Evolutionary conservation across 2,888 invertebrate species (phyloP).

Genomic region (Brachyopa scutellaris): DNA sequence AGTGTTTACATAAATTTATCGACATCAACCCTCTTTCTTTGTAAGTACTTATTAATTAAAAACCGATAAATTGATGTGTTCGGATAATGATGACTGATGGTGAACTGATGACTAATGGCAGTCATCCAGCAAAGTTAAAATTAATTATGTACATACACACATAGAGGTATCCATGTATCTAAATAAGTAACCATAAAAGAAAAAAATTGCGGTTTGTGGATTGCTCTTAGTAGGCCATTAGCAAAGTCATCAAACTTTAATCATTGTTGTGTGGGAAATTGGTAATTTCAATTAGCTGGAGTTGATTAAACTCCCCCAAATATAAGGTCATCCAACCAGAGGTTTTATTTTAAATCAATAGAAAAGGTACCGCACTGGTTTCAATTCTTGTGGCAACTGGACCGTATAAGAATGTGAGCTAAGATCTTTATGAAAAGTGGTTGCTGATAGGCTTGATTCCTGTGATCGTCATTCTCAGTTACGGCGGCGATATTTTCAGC

Average conservation of each 20-base stretch:
- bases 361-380: too few relatives aligned
- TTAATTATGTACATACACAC: background rate
- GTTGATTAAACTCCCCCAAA: background rate
- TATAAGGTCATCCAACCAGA: too few relatives aligned
- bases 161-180: background rate
- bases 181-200: background rate
- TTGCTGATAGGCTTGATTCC: too few relatives aligned
- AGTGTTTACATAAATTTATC: too few relatives aligned
- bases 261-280: background rate
- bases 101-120: background rate
- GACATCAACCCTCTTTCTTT: too few relatives aligned
- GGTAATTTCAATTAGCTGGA: conserved; percentile 3
- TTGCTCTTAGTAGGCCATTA: conserved; percentile 1
- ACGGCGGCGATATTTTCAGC: too few relatives aligned
- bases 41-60: background rate
- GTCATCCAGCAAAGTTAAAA: background rate
- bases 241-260: background rate
- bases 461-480: too few relatives aligned
- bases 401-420: too few relatives aligned
- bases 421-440: too few relatives aligned
- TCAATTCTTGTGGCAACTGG: too few relatives aligned
- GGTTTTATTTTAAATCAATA: too few relatives aligned
- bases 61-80: background rate
- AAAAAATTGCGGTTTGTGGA: background rate
- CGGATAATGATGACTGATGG: background rate